These are phyloP conservation scores for Onchidella celtica DNA, from an alignment of 2,888 invertebrate genomes.

Conservation along the genomic window DNA sequence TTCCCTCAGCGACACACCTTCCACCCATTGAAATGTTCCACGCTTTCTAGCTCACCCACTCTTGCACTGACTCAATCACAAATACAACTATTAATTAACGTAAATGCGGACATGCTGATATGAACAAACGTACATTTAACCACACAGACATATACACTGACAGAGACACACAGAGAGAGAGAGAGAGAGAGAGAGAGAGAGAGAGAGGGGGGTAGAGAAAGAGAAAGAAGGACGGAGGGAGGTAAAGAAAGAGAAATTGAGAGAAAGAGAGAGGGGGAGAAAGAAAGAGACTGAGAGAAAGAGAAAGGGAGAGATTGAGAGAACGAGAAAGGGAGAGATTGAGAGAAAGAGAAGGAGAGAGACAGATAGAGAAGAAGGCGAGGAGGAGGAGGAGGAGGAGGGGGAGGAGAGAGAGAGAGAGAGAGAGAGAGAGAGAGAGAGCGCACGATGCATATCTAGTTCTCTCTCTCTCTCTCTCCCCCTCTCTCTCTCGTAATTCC, in stretches of 20 bases:
- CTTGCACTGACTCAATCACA: not conserved
- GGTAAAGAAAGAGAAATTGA: not conserved
- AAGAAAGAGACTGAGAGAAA: not conserved
- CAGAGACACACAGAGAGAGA: not conserved
- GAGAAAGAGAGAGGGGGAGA: not conserved
- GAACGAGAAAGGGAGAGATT: not conserved
- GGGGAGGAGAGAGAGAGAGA: not conserved
- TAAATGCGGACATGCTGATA: too few species aligned
- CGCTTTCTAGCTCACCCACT: conserved; percentile 4
- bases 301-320: not conserved
- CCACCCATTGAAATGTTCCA: not conserved
- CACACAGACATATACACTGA: not conserved
- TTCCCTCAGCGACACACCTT: too few species aligned
- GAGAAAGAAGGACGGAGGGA: not conserved
- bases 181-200: not conserved
- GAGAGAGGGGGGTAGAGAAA: not conserved
- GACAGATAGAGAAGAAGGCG: not conserved
- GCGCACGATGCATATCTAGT: too few species aligned
- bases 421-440: not conserved
- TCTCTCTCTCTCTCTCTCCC: too few species aligned
- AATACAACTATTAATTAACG: too few species aligned
- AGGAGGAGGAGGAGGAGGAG: not conserved
- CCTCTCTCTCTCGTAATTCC: too few species aligned
- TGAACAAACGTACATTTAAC: not conserved
- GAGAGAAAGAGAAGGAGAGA: not conserved